These are phyloP conservation scores for Lichenostomus cassidix DNA, from an alignment of 2,113 vertebrate species.

Conservation along the genomic window DNA sequence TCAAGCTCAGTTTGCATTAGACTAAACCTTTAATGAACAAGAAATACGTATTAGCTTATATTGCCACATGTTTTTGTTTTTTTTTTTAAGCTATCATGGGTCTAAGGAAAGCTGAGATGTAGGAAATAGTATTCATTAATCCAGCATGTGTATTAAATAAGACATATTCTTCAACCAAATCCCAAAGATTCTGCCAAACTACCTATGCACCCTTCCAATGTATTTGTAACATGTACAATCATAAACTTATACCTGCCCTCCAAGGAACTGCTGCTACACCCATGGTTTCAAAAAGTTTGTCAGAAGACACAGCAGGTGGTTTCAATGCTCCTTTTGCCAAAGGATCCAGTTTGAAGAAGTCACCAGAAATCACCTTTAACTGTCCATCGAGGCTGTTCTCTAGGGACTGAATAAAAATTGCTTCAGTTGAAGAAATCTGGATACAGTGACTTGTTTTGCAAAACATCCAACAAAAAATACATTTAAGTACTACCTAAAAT, in stretches of 20 bases:
- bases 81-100: neutral
- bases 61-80: neutral
- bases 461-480: neutral
- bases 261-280: constrained; percentile 82
- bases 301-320: constrained; percentile 76
- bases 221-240: neutral
- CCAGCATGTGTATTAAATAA: neutral
- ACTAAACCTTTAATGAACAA: neutral
- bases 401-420: constrained; percentile 76
- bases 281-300: constrained; percentile 82
- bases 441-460: neutral
- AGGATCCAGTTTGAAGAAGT: constrained; percentile 89
- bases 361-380: constrained; percentile 84
- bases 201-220: neutral
- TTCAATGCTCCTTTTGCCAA: constrained; percentile 50
- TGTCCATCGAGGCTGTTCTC: constrained; percentile 74
- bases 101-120: neutral
- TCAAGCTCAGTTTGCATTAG: neutral
- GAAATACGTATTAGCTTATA: neutral
- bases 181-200: neutral
- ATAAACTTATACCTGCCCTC: constrained; percentile 72
- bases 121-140: neutral
- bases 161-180: neutral
- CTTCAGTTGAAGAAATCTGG: neutral
- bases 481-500: neutral